These are phyloP conservation scores for Conomelus anceps DNA, from an alignment of 2,888 invertebrate species.

Conservation along the genomic window DNA sequence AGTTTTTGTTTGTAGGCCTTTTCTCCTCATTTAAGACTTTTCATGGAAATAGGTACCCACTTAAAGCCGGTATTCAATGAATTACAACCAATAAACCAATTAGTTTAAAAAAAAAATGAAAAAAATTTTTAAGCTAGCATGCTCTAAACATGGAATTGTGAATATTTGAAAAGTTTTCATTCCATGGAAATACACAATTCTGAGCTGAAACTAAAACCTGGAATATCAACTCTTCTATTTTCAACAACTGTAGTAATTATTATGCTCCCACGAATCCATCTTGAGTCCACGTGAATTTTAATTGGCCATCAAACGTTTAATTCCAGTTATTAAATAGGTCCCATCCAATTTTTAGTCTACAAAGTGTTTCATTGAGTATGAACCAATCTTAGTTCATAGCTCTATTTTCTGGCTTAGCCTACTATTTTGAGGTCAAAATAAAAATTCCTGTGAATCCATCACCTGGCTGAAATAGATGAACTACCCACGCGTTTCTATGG, in stretches of 20 bases:
- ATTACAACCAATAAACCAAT: no score
- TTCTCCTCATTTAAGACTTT: no score
- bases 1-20: no score
- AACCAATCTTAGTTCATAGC: no score
- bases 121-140: not conserved
- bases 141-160: not conserved
- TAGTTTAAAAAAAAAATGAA: no score
- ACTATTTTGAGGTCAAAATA: not conserved
- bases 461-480: not conserved
- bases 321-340: not conserved
- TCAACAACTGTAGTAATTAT: not conserved
- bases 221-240: not conserved
- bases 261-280: not conserved
- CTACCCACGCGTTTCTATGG: not conserved
- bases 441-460: not conserved
- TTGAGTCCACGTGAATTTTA: not conserved
- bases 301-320: not conserved
- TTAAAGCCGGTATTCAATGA: no score
- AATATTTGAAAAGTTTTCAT: not conserved
- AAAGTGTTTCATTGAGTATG: not conserved
- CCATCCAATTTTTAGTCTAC: not conserved
- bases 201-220: not conserved
- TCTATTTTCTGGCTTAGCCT: not conserved
- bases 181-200: not conserved
- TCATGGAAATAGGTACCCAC: no score